These are phyloP conservation scores for Sphaerophoria rueppellii DNA, from an alignment of 2,888 invertebrate species.

Conservation along the genomic window DNA sequence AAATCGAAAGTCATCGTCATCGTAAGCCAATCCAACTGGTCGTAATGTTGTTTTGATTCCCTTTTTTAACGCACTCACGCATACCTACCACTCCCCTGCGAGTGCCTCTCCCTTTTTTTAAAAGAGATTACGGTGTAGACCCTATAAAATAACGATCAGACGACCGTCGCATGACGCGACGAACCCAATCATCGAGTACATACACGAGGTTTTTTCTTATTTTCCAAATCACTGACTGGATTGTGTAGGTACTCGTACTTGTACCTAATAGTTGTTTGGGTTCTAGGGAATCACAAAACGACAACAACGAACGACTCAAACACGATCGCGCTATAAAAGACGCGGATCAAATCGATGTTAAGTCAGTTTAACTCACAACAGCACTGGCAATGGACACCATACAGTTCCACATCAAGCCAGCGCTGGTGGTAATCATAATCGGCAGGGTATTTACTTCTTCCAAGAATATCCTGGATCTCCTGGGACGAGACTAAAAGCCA, in stretches of 20 bases:
- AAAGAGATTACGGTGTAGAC: not conserved
- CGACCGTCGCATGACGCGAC: not conserved
- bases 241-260: conserved; percentile 13
- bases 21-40: conserved; percentile 48
- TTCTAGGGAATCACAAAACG: not conserved
- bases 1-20: conserved; percentile 40
- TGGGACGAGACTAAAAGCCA: conserved; percentile 70
- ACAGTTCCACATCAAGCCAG: conserved; percentile 37
- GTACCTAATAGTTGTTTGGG: conserved; percentile 25
- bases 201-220: conserved; percentile 11
- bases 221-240: conserved; percentile 26
- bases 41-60: conserved; percentile 66
- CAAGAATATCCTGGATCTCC: conserved; percentile 57
- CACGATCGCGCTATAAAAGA: conserved; percentile 66
- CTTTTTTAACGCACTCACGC: conserved; percentile 48
- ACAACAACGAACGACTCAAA: not conserved
- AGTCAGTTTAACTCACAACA: conserved; percentile 72
- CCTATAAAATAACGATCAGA: conserved; percentile 13
- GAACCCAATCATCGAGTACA: conserved; percentile 7
- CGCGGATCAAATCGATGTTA: conserved; percentile 66
- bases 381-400: conserved; percentile 65
- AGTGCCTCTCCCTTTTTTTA: conserved; percentile 17
- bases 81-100: not conserved
- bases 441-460: conserved; percentile 39
- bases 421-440: conserved; percentile 37